Base-by-base conservation (phyloP, 2,888 invertebrate species). In the Leucoma salicis region DNA sequence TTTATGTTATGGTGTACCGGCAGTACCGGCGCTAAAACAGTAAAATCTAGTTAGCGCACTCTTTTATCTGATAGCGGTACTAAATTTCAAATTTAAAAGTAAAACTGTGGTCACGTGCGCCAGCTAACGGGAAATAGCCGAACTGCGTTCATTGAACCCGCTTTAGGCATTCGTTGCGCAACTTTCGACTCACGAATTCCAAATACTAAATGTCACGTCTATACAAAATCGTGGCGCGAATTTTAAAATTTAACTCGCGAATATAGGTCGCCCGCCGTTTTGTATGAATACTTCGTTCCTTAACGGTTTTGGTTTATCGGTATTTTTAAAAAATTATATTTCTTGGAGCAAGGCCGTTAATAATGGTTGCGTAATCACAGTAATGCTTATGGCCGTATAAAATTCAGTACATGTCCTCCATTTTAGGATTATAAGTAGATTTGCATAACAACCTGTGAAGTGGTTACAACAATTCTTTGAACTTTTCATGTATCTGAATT, bases 21-120 rank as follows among this genome's bases (percentile, higher is more conserved):
- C n/a, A n/a, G n/a, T n/a, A n/a, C n/a, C n/a, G n/a, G n/a, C n/a
- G 21, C 6, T 3, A 21, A 8, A 21, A 21, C 50, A 50, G 55
- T 61, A 52, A 53, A 54, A 51, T 52, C 52, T 46, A 59, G 68
- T 63, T 57, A 73, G 58, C 70, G 75, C 77, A 71, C 78, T 85
- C 88, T 87, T 59, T 71, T 71, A 70, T 53, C 67, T 51, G 53
- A 72, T 88, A 87, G 88, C 86, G 79, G 81, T 75, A 87, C 70
- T 66, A 78, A 71, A 74, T 78, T 64, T 78, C 78, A 64, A 80
- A 79, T 81, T 77, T 79, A 83, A 86, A 87, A 86, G 86, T 85
- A 88, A 86, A 85, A 85, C 74, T 70, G 63, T 33, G 59, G 63
- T 80, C 82, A 83, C 82, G 81, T 78, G 78, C 82, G 76, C 74